A percentile compares a stretch with the other conserved stretches of the same genome.
phyloP scores from a whole-genome alignment of 2,888 invertebrate species.

The Kuschelorhynchus macadamiae region DNA sequence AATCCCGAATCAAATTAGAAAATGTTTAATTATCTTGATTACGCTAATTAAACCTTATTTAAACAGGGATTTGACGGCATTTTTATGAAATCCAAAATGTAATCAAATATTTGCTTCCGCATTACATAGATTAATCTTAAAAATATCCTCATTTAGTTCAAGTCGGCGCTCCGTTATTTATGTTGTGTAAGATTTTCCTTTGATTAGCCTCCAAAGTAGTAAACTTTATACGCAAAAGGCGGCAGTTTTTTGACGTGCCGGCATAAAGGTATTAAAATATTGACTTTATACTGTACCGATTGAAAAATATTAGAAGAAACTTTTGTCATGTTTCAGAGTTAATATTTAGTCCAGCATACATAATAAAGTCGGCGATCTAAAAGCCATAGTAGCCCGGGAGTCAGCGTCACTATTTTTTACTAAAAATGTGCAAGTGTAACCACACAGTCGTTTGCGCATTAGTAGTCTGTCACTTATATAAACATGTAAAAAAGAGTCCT shows the following conservation, averaged over 20 bases:
- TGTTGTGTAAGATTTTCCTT: neutral
- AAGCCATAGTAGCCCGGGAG: too few species aligned
- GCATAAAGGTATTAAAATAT: neutral
- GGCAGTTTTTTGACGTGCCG: slow-evolving; percentile 16
- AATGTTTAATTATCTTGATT: slow-evolving; percentile 32
- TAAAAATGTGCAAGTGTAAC: too few species aligned
- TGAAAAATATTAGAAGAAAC: too few species aligned
- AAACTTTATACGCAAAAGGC: slow-evolving; percentile 23
- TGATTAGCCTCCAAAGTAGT: too few species aligned
- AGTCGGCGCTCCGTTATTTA: neutral
- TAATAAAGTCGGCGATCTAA: too few species aligned
- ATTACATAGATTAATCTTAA: slow-evolving; percentile 4
- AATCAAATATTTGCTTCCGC: slow-evolving; percentile 27
- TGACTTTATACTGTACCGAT: neutral
- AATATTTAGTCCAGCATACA: too few species aligned
- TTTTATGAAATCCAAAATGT: slow-evolving; percentile 21
- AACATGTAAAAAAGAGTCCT: too few species aligned
- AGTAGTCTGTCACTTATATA: too few species aligned
- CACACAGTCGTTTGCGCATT: too few species aligned
- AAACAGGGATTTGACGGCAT: slow-evolving; percentile 18
- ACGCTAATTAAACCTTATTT: slow-evolving; percentile 11
- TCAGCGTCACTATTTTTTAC: too few species aligned
- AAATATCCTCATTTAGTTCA: neutral
- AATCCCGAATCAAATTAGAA: slow-evolving; percentile 24
- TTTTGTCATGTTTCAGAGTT: too few species aligned